Conservation (phyloP, 1,140 invertebrate species). For the Aphelinus certus region DNA sequence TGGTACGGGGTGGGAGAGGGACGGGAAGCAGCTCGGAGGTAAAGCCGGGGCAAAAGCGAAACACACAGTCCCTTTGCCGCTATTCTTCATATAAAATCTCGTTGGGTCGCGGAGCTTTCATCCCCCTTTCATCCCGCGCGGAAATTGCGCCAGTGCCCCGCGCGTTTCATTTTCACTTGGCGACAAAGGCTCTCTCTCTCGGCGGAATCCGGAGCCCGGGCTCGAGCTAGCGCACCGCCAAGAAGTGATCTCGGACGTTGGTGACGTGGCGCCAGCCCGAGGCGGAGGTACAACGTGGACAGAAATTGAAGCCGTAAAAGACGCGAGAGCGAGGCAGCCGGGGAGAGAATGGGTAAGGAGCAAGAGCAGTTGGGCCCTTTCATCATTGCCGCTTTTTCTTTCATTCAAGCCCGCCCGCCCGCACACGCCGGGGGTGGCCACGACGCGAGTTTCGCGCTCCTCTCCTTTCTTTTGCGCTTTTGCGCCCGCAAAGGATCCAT, state of each 20-base stretch:
- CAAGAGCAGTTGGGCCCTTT: conserved; percentile 48
- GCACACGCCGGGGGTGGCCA: conserved; percentile 33
- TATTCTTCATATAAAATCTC: conserved; percentile 26
- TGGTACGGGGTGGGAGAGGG: not conserved
- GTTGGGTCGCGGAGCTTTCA: not conserved
- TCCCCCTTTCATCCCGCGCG: conserved; percentile 32
- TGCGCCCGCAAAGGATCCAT: conserved; percentile 61
- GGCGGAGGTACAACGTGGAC: conserved; percentile 13
- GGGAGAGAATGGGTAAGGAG: conserved; percentile 31
- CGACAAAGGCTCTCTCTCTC: conserved; percentile 26
- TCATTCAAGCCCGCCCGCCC: conserved; percentile 47
- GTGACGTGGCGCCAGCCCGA: conserved; percentile 17
- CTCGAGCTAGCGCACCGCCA: not conserved
- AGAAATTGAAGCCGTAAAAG: conserved; percentile 39
- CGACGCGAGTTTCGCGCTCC: conserved; percentile 21
- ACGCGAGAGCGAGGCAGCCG: not conserved
- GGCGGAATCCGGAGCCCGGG: too few species aligned
- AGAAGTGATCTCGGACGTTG: conserved; percentile 33
- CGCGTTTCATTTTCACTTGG: conserved; percentile 37
- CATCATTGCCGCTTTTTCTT: conserved; percentile 65
- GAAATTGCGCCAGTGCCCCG: conserved; percentile 26
- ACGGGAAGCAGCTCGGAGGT: too few species aligned
- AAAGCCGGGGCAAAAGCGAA: not conserved
- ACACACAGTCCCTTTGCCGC: conserved; percentile 17
- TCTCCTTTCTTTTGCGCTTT: conserved; percentile 54